A percentile compares a stretch with the other conserved stretches of the same genome.
Evolutionary conservation across 2,113 vertebrate genomes (phyloP).

Genomic region (Ciconia boyciana): DNA sequence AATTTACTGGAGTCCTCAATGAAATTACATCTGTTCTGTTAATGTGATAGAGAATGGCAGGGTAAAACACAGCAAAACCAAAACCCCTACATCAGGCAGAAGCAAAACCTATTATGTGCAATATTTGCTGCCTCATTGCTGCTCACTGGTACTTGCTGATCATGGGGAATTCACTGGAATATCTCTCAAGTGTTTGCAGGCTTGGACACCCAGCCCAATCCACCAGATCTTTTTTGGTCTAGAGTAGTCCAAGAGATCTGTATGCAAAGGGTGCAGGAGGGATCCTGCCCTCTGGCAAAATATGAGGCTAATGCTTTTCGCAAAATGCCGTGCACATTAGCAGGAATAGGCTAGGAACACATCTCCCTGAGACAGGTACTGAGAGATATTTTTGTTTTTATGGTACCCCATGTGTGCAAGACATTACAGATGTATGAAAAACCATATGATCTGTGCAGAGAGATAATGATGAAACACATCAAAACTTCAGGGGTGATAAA

Average conservation of each 20-base stretch:
- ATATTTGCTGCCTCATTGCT: constrained; percentile 3
- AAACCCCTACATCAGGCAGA: not conserved
- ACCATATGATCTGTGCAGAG: not conserved
- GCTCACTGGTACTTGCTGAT: not conserved
- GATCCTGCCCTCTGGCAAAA: not conserved
- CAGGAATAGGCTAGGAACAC: not conserved
- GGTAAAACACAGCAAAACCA: not conserved
- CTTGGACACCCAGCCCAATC: not conserved
- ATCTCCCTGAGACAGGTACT: not conserved
- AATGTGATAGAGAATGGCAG: not conserved
- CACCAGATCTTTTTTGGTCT: not conserved
- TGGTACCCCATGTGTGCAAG: not conserved
- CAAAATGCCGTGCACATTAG: not conserved
- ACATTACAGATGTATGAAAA: not conserved
- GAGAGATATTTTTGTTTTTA: not conserved
- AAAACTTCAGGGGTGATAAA: constrained; percentile 24
- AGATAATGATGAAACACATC: not conserved
- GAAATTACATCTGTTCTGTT: constrained; percentile 44
- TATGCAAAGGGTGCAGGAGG: not conserved
- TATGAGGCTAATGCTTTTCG: not conserved
- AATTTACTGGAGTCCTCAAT: constrained; percentile 49
- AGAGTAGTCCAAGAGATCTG: not conserved
- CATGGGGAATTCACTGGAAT: not conserved
- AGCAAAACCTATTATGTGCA: not conserved
- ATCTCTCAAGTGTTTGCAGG: not conserved